A percentile compares a stretch with the other conserved stretches of the same genome.
These are phyloP conservation scores for Drosophila rubida DNA, from an alignment of 2,888 invertebrate species.

Conservation along the genomic window DNA sequence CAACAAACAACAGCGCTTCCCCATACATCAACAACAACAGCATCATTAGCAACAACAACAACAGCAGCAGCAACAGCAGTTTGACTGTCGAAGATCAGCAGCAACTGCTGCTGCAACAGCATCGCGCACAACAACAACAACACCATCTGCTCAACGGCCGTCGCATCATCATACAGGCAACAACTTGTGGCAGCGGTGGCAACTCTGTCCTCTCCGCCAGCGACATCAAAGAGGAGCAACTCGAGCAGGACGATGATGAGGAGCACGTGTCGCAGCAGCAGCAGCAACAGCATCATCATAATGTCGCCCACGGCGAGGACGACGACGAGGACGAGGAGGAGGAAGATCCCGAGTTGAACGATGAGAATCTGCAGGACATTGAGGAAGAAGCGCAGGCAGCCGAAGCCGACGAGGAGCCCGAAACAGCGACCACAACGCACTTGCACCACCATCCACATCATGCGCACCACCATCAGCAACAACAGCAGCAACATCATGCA, in stretches of 20 bases:
- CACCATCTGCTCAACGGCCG: conserved; percentile 79
- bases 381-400: conserved; percentile 82
- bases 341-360: conserved; percentile 82
- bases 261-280: conserved; percentile 37
- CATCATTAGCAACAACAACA: conserved; percentile 65
- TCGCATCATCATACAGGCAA: conserved; percentile 81
- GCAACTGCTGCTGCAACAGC: conserved; percentile 42
- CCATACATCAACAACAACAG: conserved; percentile 69
- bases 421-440: conserved; percentile 32
- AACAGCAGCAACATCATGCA: conserved; percentile 28
- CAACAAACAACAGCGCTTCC: conserved; percentile 73
- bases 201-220: conserved; percentile 33
- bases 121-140: conserved; percentile 47
- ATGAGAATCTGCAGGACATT: conserved; percentile 82
- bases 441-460: conserved; percentile 38
- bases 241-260: conserved; percentile 74
- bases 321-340: conserved; percentile 77
- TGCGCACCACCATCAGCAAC: conserved; percentile 15
- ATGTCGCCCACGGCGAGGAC: background rate
- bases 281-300: background rate
- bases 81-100: conserved; percentile 28
- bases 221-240: conserved; percentile 57
- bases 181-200: conserved; percentile 34
- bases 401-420: conserved; percentile 79
- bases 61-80: conserved; percentile 57